A percentile compares a stretch with the other conserved stretches of the same genome.
phyloP scores from a whole-genome alignment of 2,888 invertebrate species.

The Horisme vitalbata region DNA sequence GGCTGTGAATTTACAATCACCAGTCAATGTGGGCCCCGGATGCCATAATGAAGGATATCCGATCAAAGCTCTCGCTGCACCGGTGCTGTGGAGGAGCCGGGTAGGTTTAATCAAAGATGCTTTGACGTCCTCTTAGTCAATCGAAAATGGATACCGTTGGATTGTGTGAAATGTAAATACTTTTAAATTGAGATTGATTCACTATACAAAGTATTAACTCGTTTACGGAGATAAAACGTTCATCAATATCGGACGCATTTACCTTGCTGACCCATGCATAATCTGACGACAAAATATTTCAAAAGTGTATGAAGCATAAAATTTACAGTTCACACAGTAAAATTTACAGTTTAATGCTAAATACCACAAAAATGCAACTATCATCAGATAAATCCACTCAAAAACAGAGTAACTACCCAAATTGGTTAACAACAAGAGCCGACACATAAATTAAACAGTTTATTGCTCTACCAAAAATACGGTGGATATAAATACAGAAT shows the following conservation, averaged over 20 bases:
- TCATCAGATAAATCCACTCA: constrained; percentile 18
- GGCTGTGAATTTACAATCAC: constrained; percentile 28
- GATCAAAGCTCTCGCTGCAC: constrained; percentile 28
- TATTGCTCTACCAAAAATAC: constrained; percentile 38
- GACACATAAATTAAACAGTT: constrained; percentile 51
- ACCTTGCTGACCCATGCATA: too few relatives aligned
- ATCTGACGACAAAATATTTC: too few relatives aligned
- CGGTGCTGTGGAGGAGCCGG: constrained; percentile 30
- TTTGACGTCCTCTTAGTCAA: constrained; percentile 38
- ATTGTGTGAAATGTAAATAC: constrained; percentile 27
- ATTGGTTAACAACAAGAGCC: constrained; percentile 33
- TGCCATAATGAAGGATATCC: constrained; percentile 30
- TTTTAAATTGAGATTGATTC: constrained; percentile 18
- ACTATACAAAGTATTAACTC: not conserved
- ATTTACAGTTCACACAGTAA: not conserved
- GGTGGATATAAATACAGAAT: too few relatives aligned
- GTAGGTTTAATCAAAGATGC: constrained; percentile 34
- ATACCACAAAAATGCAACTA: too few relatives aligned
- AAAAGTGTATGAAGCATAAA: not conserved
- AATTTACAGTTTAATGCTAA: too few relatives aligned
- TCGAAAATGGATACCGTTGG: constrained; percentile 26
- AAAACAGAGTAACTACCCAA: constrained; percentile 28
- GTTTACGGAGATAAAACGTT: too few relatives aligned
- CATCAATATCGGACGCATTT: too few relatives aligned
- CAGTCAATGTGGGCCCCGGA: constrained; percentile 30